Evolutionary conservation across 2,113 vertebrate genomes (phyloP), one percentile per base, ranked within the genome.

Genomic region (Uria aalge): DNA sequence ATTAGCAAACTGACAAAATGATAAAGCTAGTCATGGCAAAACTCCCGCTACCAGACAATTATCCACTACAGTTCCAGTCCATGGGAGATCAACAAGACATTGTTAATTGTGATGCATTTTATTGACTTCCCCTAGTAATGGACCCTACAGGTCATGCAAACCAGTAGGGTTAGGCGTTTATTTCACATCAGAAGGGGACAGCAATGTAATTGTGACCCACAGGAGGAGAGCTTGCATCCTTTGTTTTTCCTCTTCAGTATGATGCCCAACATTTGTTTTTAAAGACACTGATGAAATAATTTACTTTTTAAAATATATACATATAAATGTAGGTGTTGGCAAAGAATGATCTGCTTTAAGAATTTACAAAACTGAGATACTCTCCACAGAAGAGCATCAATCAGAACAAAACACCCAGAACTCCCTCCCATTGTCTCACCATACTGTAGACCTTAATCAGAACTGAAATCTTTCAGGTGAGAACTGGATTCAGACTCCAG

Each of bases 1-100:
- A 98, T 98, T 98, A 99, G 98, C 97, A 96, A 98, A 96, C 97
- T 98, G 98, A 98, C 98, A 98, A 98, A 98, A 98, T 98, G 98
- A 98, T 98, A 98, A 98, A 98, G 98, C 98, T 98, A 97, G 97
- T 97, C 97, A 95, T 56, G 88, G 97, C 94, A 97, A 98, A 98
- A 97, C 97, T 98, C 97, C 96, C 96, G 93, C 95, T 86, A 96
- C 90, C 75, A 94, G 81, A 98, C 98, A 98, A 98, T 98, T 98
- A 98, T 53, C 94, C 87, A 85, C 94, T 97, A 88, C 91, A 95
- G 96, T 94, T 98, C 96, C 92, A 97, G 97, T 96, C 98, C 88
- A 21, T 97, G 92, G 97, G 98, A 97, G 97, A 98, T 97, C 97
- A 97, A 97, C 94, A 97, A 96, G 94, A 97, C 92, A 94, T 17